phyloP scores from a whole-genome alignment of 35 echinoderm and acorn worm genomes.

The Acanthaster planci region DNA sequence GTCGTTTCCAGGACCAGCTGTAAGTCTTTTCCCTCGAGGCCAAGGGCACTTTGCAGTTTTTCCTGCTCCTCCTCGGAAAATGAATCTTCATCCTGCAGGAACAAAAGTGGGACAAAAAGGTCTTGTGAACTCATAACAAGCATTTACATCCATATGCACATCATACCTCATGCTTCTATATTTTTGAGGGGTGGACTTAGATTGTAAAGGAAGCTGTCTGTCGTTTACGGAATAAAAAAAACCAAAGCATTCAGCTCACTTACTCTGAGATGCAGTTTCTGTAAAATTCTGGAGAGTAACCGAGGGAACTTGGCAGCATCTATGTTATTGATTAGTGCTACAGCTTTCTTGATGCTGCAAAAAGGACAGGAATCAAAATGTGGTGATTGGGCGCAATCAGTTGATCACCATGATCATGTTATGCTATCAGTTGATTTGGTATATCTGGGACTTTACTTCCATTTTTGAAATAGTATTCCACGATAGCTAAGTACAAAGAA shows the following conservation, averaged over 20 bases:
- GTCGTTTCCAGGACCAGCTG: constrained; percentile 90
- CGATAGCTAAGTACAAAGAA: too few relatives aligned
- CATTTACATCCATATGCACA: neutral
- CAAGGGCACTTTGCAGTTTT: constrained; percentile 78
- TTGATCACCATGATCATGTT: too few relatives aligned
- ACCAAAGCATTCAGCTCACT: neutral
- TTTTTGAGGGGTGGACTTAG: neutral
- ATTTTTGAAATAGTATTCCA: too few relatives aligned
- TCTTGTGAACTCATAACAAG: neutral
- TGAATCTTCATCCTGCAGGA: constrained; percentile 86
- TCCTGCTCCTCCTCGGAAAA: constrained; percentile 97
- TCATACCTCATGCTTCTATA: neutral
- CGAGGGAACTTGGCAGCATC: constrained; percentile 83
- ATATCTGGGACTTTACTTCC: too few relatives aligned
- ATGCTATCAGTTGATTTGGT: too few relatives aligned
- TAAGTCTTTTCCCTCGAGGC: constrained; percentile 65
- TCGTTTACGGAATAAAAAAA: too few relatives aligned
- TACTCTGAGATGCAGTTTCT: constrained; percentile 96
- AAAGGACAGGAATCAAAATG: neutral
- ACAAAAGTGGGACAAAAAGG: neutral
- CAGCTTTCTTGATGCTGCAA: constrained; percentile 93
- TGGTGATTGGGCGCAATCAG: too few relatives aligned
- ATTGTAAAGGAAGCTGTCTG: neutral
- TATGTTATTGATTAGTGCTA: constrained; percentile 81
- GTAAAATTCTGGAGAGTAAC: constrained; percentile 81